These are phyloP conservation scores for Aleiodes leptofemur DNA, from an alignment of 2,888 invertebrate species.

Conservation along the genomic window DNA sequence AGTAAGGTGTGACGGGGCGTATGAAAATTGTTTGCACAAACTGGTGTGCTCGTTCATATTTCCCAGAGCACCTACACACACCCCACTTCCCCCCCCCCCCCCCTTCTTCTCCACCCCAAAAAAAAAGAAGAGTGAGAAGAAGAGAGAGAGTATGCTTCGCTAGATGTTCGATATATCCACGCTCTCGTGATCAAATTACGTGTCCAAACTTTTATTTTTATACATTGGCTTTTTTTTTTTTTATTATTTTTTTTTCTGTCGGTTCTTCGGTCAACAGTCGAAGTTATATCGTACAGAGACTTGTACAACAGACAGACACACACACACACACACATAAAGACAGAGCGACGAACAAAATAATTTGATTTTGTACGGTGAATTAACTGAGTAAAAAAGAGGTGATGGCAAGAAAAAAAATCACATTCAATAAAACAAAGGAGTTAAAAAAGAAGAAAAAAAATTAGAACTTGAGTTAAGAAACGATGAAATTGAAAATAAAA, in stretches of 20 bases:
- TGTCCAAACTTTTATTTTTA: slow-evolving; percentile 38
- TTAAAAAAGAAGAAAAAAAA: background rate
- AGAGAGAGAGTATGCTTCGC: slow-evolving; percentile 32
- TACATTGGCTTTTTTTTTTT: slow-evolving; percentile 1
- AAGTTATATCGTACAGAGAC: slow-evolving; percentile 7
- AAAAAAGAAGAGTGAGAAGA: background rate
- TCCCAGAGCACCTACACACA: slow-evolving; percentile 18
- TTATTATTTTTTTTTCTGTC: background rate
- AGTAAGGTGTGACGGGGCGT: slow-evolving; percentile 43
- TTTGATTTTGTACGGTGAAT: slow-evolving; percentile 28
- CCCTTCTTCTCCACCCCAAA: background rate
- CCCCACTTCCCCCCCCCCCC: no score
- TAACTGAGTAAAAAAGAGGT: background rate
- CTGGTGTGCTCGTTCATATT: slow-evolving; percentile 26
- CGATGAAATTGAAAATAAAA: background rate
- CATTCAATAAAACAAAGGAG: background rate
- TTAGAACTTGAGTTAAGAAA: background rate
- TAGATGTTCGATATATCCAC: slow-evolving; percentile 42
- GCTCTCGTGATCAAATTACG: slow-evolving; percentile 47
- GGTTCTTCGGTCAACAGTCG: slow-evolving; percentile 37
- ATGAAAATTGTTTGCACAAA: slow-evolving; percentile 49
- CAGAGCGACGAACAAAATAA: slow-evolving; percentile 18
- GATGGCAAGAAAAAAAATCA: background rate
- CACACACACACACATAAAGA: no score
- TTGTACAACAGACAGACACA: background rate